Conservation (phyloP, 2,113 vertebrate genomes). For the Catharus bicknelli region DNA sequence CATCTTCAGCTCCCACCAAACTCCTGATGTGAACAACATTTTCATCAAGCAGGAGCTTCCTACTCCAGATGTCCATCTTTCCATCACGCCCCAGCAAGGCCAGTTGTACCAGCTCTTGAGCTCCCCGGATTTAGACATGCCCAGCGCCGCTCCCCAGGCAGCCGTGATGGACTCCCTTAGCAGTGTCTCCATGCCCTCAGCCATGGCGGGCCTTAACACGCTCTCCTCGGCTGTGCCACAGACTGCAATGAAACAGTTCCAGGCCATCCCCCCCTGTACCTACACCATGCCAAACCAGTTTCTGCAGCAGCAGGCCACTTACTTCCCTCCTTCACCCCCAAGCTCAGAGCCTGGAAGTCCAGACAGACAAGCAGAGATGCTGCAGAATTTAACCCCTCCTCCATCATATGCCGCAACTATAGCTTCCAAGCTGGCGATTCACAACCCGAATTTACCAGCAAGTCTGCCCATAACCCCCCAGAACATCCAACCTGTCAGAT, state of each 20-base stretch:
- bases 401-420: slow-evolving; percentile 93
- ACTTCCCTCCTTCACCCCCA: slow-evolving; percentile 93
- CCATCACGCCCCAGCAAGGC: slow-evolving; percentile 83
- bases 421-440: slow-evolving; percentile 88
- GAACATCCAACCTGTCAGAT: slow-evolving; percentile 77
- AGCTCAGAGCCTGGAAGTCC: slow-evolving; percentile 94
- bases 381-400: slow-evolving; percentile 90
- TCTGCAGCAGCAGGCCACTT: slow-evolving; percentile 81
- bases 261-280: slow-evolving; percentile 78
- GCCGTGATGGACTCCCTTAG: slow-evolving; percentile 81
- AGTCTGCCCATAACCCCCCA: slow-evolving; percentile 80
- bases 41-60: slow-evolving; percentile 94
- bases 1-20: slow-evolving; percentile 82
- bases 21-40: slow-evolving; percentile 79
- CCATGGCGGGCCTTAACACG: slow-evolving; percentile 80
- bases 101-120: slow-evolving; percentile 92
- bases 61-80: slow-evolving; percentile 82
- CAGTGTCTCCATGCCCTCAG: slow-evolving; percentile 75
- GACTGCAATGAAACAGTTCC: slow-evolving; percentile 80
- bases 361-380: slow-evolving; percentile 87
- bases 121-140: slow-evolving; percentile 88
- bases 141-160: slow-evolving; percentile 76
- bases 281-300: slow-evolving; percentile 80
- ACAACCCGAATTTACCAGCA: slow-evolving; percentile 77
- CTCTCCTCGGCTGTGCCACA: slow-evolving; percentile 77